Conservation (phyloP, 1,140 invertebrate genomes). For the Polyergus mexicanus region DNA sequence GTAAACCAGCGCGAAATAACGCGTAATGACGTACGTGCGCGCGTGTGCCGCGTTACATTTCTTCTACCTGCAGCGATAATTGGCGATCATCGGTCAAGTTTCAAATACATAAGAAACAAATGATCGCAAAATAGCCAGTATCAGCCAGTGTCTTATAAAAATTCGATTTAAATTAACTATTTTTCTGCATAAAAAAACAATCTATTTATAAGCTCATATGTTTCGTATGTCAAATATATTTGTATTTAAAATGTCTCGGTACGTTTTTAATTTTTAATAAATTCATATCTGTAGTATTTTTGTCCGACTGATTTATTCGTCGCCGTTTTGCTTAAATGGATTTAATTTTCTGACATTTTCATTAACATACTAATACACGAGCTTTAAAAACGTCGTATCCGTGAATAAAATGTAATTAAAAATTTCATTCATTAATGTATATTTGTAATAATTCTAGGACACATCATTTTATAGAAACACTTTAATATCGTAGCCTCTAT, state of each 20-base stretch:
- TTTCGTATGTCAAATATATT: not conserved
- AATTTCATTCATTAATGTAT: slow-evolving; percentile 9
- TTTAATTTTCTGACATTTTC: slow-evolving; percentile 16
- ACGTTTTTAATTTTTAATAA: slow-evolving; percentile 6
- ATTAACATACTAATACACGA: not conserved
- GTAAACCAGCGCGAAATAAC: slow-evolving; percentile 79
- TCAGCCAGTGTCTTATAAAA: not conserved
- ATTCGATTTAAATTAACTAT: not conserved
- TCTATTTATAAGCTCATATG: not conserved
- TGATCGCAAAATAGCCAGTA: not conserved
- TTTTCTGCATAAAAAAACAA: not conserved
- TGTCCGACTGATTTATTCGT: not conserved
- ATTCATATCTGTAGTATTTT: not conserved
- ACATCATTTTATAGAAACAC: no score
- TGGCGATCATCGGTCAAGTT: not conserved
- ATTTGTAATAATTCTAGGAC: not conserved
- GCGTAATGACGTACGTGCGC: slow-evolving; percentile 67
- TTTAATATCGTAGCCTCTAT: slow-evolving; percentile 10
- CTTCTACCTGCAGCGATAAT: slow-evolving; percentile 38
- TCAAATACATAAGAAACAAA: not conserved
- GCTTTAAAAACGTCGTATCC: not conserved
- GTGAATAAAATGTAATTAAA: slow-evolving; percentile 30
- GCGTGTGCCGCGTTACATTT: slow-evolving; percentile 61
- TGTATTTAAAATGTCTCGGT: not conserved
- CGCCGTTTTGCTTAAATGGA: not conserved